Base-by-base conservation (phyloP, 2,797 vertebrate genomes). In the Carapus acus region DNA sequence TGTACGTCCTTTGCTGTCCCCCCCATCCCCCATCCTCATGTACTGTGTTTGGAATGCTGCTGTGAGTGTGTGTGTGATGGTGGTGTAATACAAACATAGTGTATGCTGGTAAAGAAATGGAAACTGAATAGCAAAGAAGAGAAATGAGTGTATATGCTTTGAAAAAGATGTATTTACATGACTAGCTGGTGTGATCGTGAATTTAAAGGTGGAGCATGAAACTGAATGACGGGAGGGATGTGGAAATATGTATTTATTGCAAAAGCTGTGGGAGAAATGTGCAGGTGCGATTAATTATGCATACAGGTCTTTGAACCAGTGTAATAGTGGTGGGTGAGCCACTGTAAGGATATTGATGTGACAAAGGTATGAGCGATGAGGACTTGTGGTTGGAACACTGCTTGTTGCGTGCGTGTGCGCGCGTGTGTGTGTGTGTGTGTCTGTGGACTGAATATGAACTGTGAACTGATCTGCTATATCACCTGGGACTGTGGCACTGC, bases 31-130 rank as follows among this genome's bases (percentile, higher is more conserved):
- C 76, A 69, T 70, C 69, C 62, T 67, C 48, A 78, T 73, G 71
- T 83, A 69, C 67, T 77, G 68, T 84, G 74, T 79, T 53, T 70
- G 82, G 75, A 82, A 79, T 79, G 77, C 72, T 78, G 71, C 63
- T 69, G 43, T 58, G 53, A 34, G 47, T 62, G 63, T 57, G 47
- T 65, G 65, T 67, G 52, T 80, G 58, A 74, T 63, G 36, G 69
- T 63, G 20, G 54, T 78, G 69, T 80, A 58, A 62, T 58, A 41
- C 62, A 58, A 73, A 71, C 8, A 38, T 38, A 18, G 58, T 57
- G 16, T 48, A 21, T 31, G 43, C 33, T 49, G 61, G 27, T 65
- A 62, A 68, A 49, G 53, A 66, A 64, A 65, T 36, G 18, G 40
- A 24, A 69, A 67, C 54, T 21, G 23, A 50, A 47, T 59, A 61